A percentile compares a stretch with the other conserved stretches of the same genome.
Conservation (phyloP, 2,888 invertebrate genomes). For the Pseudococcus jackbeardsleyi region DNA sequence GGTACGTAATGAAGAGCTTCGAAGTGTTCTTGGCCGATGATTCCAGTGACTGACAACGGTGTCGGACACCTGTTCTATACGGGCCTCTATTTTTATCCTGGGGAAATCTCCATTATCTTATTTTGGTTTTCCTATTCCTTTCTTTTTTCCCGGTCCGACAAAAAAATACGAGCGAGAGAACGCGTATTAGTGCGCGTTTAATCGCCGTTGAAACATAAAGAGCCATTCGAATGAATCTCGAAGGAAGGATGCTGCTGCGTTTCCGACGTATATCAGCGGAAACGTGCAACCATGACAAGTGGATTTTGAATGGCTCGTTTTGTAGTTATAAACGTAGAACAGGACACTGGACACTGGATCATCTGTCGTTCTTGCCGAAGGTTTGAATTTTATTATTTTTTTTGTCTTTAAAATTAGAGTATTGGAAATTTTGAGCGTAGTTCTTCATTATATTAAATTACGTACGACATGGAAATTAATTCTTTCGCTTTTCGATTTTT, state of each 20-base stretch:
- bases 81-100: slow-evolving; percentile 44
- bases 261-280: slow-evolving; percentile 18
- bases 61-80: slow-evolving; percentile 62
- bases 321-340: slow-evolving; percentile 53
- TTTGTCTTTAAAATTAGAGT: slow-evolving; percentile 11
- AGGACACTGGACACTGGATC: slow-evolving; percentile 65
- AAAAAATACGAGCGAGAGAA: slow-evolving; percentile 1
- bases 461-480: neutral
- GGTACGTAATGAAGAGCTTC: slow-evolving; percentile 55
- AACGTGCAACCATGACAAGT: slow-evolving; percentile 28
- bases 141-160: neutral
- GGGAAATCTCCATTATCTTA: neutral
- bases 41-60: slow-evolving; percentile 60
- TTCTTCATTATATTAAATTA: slow-evolving; percentile 25
- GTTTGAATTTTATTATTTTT: slow-evolving; percentile 60
- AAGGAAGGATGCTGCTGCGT: neutral
- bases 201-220: slow-evolving; percentile 26
- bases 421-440: slow-evolving; percentile 21
- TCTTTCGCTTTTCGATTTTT: slow-evolving; percentile 32
- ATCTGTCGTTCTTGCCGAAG: slow-evolving; percentile 57
- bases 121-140: neutral
- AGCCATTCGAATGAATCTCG: slow-evolving; percentile 62
- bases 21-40: slow-evolving; percentile 56
- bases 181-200: slow-evolving; percentile 36
- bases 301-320: slow-evolving; percentile 64